phyloP scores from a whole-genome alignment of 2,797 vertebrate genomes.

The Galago senegalensis region DNA sequence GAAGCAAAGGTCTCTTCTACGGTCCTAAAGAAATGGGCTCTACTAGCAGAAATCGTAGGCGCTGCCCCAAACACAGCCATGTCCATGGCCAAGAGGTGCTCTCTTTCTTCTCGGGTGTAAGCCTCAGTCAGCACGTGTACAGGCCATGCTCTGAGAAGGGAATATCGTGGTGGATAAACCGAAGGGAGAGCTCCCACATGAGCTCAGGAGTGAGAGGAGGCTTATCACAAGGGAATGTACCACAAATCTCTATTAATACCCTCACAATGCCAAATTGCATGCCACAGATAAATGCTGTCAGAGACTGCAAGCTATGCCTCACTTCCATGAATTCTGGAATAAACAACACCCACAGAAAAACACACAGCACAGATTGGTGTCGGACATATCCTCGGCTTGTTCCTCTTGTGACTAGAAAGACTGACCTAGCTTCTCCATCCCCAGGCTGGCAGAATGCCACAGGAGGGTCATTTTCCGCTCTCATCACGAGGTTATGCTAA shows the following conservation, averaged over 20 bases:
- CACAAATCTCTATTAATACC: background rate
- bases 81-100: background rate
- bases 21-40: background rate
- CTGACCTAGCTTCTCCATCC: background rate
- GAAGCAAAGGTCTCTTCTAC: constrained; percentile 57
- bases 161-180: background rate
- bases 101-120: background rate
- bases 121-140: background rate
- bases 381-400: background rate
- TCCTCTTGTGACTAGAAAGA: background rate
- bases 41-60: background rate
- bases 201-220: background rate
- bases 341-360: background rate
- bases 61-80: background rate
- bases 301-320: background rate
- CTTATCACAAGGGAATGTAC: background rate
- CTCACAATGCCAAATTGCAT: background rate
- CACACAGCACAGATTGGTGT: background rate
- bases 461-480: background rate
- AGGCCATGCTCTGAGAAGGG: background rate
- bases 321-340: background rate
- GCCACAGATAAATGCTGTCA: background rate
- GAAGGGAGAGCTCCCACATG: background rate
- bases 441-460: background rate
- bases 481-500: background rate